phyloP scores from a whole-genome alignment of 2,888 invertebrate genomes.

The Scaeva pyrastri region DNA sequence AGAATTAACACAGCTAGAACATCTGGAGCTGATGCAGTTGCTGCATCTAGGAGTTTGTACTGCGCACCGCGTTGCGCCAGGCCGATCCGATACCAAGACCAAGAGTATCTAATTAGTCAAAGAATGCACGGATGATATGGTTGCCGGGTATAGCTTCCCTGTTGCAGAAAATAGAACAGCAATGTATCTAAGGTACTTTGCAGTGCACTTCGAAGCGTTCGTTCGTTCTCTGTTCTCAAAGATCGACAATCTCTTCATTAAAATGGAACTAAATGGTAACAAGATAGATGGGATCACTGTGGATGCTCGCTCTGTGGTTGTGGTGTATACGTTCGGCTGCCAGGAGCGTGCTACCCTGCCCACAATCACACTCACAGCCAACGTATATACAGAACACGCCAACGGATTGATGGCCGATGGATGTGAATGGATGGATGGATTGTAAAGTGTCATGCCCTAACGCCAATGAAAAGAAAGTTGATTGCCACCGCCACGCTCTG shows the following conservation, averaged over 20 bases:
- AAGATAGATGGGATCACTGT: constrained; percentile 60
- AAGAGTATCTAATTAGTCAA: constrained; percentile 73
- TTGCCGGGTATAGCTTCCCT: constrained; percentile 59
- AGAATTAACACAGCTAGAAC: constrained; percentile 23
- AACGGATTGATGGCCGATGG: constrained; percentile 50
- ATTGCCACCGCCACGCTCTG: constrained; percentile 36
- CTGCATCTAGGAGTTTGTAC: background rate
- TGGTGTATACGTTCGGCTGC: constrained; percentile 21
- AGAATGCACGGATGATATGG: constrained; percentile 69
- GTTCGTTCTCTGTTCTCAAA: constrained; percentile 20
- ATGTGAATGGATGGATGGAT: constrained; percentile 67
- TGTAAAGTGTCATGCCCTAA: constrained; percentile 73
- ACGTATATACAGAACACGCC: constrained; percentile 34
- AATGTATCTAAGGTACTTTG: background rate
- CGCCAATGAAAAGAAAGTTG: constrained; percentile 74
- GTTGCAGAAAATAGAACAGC: constrained; percentile 72
- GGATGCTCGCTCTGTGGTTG: constrained; percentile 40
- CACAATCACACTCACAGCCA: background rate
- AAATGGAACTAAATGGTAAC: constrained; percentile 68
- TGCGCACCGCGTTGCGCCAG: too few species aligned
- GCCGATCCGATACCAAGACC: background rate
- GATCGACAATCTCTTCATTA: constrained; percentile 73
- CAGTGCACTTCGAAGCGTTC: background rate
- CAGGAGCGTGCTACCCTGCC: constrained; percentile 53
- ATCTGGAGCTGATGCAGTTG: constrained; percentile 53